Evolutionary conservation across 1,140 invertebrate genomes (phyloP).

Genomic region (Drosophila erecta): DNA sequence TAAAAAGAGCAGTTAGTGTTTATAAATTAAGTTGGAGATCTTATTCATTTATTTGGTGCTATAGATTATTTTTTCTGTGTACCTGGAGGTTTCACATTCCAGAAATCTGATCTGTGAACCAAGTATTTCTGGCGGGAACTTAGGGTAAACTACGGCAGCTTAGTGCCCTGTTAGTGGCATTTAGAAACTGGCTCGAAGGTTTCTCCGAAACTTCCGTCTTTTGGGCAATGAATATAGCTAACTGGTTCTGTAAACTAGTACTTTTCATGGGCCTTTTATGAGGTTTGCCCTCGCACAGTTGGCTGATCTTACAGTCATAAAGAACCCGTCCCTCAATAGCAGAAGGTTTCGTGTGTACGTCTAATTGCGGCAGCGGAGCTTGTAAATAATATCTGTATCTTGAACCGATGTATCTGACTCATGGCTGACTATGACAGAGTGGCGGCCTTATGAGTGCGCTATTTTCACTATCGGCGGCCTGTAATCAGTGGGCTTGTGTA

Average conservation of each 20-base stretch:
- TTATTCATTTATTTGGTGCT: background rate
- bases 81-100: background rate
- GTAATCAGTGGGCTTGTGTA: constrained; percentile 64
- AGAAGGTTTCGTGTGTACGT: constrained; percentile 5
- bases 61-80: background rate
- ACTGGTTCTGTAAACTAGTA: constrained; percentile 31
- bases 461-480: constrained; percentile 11
- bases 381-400: constrained; percentile 40
- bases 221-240: constrained; percentile 16
- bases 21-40: background rate
- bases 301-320: constrained; percentile 39
- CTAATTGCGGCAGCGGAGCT: constrained; percentile 22
- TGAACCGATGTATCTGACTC: constrained; percentile 29
- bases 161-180: constrained; percentile 14
- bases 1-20: too few species aligned
- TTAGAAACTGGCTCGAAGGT: constrained; percentile 41
- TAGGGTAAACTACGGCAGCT: background rate
- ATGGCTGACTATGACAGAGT: constrained; percentile 32
- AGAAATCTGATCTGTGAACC: constrained; percentile 16
- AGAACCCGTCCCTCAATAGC: constrained; percentile 9
- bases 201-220: constrained; percentile 46
- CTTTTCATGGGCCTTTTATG: constrained; percentile 26
- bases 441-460: constrained; percentile 24
- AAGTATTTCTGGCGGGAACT: constrained; percentile 27
- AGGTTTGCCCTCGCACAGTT: constrained; percentile 41